These are phyloP conservation scores for Rattus rattus DNA, from an alignment of 2,113 vertebrate species.

Conservation along the genomic window DNA sequence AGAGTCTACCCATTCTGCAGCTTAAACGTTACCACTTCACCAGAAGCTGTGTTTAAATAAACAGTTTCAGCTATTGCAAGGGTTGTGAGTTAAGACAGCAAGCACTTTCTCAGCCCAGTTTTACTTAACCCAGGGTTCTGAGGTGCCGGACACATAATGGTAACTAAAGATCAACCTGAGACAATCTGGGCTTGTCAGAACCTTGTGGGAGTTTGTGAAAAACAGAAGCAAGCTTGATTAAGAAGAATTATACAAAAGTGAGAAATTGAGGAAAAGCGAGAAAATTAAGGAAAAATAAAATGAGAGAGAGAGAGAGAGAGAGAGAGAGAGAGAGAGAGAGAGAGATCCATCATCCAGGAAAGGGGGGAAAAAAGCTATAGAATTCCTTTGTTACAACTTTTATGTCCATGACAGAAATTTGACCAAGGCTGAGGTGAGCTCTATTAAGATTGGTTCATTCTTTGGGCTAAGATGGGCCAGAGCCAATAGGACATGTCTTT, in stretches of 20 bases:
- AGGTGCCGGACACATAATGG: not conserved
- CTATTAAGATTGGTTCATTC: not conserved
- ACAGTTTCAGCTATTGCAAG: not conserved
- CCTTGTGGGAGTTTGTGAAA: not conserved
- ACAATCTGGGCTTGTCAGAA: not conserved
- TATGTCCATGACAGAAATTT: not conserved
- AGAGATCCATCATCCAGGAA: not conserved
- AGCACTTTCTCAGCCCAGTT: not conserved
- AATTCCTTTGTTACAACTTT: not conserved
- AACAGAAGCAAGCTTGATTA: not conserved
- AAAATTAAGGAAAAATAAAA: not conserved
- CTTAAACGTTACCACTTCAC: no score
- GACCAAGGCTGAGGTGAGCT: not conserved
- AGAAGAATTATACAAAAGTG: no score
- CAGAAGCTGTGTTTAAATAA: not conserved
- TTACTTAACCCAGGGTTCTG: not conserved
- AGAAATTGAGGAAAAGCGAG: not conserved
- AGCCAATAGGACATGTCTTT: not conserved
- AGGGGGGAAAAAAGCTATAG: fast-evolving
- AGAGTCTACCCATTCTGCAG: not conserved
- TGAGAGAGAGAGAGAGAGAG: no score
- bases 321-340: no score
- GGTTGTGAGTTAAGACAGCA: not conserved
- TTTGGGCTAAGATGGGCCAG: not conserved
- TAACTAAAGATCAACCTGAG: not conserved